A percentile compares a stretch with the other conserved stretches of the same genome.
phyloP scores from a whole-genome alignment of 2,797 vertebrate species.

The Heteromormyrus szaboi region DNA sequence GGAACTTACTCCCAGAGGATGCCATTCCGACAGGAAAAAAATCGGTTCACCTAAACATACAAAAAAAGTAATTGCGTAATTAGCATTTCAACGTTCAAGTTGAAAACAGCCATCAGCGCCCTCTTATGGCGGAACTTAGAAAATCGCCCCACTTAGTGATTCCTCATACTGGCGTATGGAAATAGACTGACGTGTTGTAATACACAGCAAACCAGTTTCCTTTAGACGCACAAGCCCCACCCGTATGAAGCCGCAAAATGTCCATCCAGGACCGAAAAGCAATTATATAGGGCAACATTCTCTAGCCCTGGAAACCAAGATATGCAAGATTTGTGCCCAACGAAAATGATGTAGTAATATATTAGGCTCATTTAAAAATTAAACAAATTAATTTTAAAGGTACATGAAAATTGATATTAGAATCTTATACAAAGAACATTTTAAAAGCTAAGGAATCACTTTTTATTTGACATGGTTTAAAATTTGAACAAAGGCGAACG shows the following conservation, averaged over 20 bases:
- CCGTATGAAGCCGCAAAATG: neutral
- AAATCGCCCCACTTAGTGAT: neutral
- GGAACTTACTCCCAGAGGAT: conserved; percentile 22
- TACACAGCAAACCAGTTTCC: neutral
- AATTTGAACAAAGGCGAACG: neutral
- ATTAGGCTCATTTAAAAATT: neutral
- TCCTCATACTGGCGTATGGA: neutral
- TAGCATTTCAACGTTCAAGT: neutral
- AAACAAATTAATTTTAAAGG: neutral
- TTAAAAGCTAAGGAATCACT: neutral
- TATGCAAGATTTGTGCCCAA: neutral
- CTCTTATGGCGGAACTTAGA: neutral
- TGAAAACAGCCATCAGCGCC: neutral
- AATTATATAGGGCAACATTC: neutral
- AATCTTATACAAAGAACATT: neutral
- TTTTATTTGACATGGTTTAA: neutral
- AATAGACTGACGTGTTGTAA: neutral
- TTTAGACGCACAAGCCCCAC: neutral
- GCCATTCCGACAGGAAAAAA: conserved; percentile 28
- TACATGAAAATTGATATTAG: neutral
- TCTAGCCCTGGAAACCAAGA: neutral
- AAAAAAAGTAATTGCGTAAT: neutral
- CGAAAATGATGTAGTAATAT: neutral
- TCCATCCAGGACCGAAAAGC: neutral
- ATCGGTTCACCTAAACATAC: conserved; percentile 20